Percentiles rank a stretch among this genome's conserved stretches.
Evolutionary conservation across 2,888 invertebrate species (phyloP).

Genomic region (Galeopsomyia nigrocyanea): DNA sequence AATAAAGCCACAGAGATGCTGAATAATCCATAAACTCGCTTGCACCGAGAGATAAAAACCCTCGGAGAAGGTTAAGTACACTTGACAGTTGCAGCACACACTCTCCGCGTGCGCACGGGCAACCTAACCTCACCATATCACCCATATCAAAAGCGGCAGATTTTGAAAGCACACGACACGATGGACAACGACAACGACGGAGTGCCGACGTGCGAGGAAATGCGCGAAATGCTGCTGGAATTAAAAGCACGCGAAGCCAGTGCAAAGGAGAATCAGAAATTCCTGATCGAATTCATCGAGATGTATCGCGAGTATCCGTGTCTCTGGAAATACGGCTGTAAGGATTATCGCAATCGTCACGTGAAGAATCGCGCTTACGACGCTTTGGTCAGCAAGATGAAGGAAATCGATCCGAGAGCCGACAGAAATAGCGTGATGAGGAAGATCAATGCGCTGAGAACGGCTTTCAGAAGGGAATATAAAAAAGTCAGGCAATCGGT

Average conservation of each 20-base stretch:
- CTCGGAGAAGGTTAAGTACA: constrained; percentile 18
- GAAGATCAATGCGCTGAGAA: constrained; percentile 51
- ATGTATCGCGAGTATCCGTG: constrained; percentile 48
- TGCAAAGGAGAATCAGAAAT: constrained; percentile 46
- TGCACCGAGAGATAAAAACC: background rate
- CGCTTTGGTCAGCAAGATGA: constrained; percentile 47
- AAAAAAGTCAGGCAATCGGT: constrained; percentile 45
- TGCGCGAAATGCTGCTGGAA: constrained; percentile 25
- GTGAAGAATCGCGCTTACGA: constrained; percentile 48
- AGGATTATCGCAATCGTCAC: constrained; percentile 48
- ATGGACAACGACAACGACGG: too few relatives aligned
- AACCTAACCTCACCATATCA: too few relatives aligned
- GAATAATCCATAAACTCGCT: too few relatives aligned
- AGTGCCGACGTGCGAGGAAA: background rate
- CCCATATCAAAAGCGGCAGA: too few relatives aligned
- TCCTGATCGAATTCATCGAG: constrained; percentile 51
- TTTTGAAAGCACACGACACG: too few relatives aligned
- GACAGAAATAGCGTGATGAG: constrained; percentile 50
- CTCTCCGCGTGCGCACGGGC: constrained; percentile 1
- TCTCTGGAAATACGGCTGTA: constrained; percentile 52
- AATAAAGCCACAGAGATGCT: too few relatives aligned
- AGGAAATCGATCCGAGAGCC: constrained; percentile 48
- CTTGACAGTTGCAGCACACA: constrained; percentile 23
- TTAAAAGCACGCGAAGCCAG: background rate
- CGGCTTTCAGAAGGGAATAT: constrained; percentile 51